Evolutionary conservation across 2,113 vertebrate genomes (phyloP).

Genomic region (Empidonax alnorum): DNA sequence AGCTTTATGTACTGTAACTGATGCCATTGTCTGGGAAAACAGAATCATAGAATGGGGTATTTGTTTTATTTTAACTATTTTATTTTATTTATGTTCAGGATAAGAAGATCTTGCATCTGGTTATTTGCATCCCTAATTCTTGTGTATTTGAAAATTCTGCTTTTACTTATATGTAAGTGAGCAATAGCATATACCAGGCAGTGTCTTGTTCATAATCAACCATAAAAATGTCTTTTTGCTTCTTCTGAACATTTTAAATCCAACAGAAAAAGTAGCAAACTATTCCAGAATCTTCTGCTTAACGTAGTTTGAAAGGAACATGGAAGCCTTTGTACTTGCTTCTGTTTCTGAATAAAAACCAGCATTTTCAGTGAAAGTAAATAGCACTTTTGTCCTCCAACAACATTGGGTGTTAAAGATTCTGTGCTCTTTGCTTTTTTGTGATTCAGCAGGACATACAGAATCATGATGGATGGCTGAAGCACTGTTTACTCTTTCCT

Average conservation of each 20-base stretch:
- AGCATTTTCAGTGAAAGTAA: neutral
- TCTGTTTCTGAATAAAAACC: neutral
- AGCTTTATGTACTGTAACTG: neutral
- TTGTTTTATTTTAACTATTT: neutral
- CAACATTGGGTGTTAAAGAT: neutral
- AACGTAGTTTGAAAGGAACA: neutral
- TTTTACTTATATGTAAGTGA: neutral
- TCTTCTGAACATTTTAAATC: neutral
- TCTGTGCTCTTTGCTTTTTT: neutral
- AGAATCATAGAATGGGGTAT: neutral
- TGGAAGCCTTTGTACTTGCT: neutral
- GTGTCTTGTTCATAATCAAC: neutral
- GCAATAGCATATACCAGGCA: neutral
- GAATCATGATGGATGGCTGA: conserved; percentile 56
- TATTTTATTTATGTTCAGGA: neutral
- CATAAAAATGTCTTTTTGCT: neutral
- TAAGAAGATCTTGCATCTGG: neutral
- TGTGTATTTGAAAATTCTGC: neutral
- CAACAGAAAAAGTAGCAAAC: neutral
- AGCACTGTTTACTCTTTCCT: neutral
- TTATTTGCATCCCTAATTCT: neutral
- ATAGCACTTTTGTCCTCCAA: neutral
- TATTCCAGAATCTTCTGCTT: neutral
- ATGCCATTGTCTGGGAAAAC: neutral
- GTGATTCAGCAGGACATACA: conserved; percentile 41